phyloP scores from a whole-genome alignment of 2,888 invertebrate species.

The Agriopis aurantiaria region DNA sequence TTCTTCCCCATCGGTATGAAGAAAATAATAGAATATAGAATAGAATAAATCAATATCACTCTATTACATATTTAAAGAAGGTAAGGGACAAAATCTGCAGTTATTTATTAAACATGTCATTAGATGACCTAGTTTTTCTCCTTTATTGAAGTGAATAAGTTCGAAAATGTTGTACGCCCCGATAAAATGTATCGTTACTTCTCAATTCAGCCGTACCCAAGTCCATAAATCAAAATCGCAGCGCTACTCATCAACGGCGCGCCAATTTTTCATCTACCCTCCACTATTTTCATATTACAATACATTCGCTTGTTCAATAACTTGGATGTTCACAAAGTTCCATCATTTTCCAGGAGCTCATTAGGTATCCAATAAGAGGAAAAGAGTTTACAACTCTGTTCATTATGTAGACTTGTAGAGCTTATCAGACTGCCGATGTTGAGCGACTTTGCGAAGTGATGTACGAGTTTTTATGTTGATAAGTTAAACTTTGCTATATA shows the following conservation, averaged over 20 bases:
- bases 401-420: conserved; percentile 17
- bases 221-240: conserved; percentile 12
- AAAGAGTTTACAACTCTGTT: conserved; percentile 20
- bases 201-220: background rate
- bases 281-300: conserved; percentile 18
- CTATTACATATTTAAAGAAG: no score
- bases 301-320: conserved; percentile 11
- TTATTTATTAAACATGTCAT: no score
- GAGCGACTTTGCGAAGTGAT: conserved; percentile 9
- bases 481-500: no score
- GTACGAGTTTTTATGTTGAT: background rate
- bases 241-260: conserved; percentile 4
- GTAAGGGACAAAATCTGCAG: no score
- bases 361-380: conserved; percentile 15
- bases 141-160: background rate
- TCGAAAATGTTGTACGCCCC: background rate
- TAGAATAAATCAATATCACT: no score
- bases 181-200: conserved; percentile 6
- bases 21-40: no score
- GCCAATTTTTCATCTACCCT: conserved; percentile 6
- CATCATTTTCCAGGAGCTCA: conserved; percentile 14
- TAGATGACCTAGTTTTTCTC: no score
- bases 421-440: conserved; percentile 14
- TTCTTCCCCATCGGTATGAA: no score
- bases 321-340: conserved; percentile 7